These are phyloP conservation scores for Monomorium pharaonis DNA, from an alignment of 1,140 invertebrate species.

Conservation along the genomic window DNA sequence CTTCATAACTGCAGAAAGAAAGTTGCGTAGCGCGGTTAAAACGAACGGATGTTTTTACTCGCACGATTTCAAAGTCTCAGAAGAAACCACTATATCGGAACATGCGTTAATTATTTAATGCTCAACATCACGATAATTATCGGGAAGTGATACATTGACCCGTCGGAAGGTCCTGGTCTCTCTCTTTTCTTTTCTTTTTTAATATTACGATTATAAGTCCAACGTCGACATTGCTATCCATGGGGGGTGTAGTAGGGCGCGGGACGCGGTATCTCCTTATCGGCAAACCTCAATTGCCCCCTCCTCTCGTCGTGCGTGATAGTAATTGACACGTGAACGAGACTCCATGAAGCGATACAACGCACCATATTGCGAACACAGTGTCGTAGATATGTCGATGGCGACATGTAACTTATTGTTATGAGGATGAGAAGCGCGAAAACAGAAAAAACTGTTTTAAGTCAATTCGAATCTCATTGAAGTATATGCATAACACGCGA, in stretches of 20 bases:
- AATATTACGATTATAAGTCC: background rate
- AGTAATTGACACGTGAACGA: conserved; percentile 56
- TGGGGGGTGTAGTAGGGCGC: background rate
- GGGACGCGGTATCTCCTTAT: conserved; percentile 62
- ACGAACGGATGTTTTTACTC: background rate
- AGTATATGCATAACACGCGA: background rate
- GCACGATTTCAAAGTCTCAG: background rate
- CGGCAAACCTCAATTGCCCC: conserved; percentile 72
- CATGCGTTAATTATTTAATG: background rate
- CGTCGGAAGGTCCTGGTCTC: background rate
- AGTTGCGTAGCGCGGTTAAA: background rate
- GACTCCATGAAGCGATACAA: conserved; percentile 32
- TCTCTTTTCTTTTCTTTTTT: background rate
- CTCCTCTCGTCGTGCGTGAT: conserved; percentile 26
- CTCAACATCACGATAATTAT: background rate
- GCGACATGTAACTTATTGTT: background rate
- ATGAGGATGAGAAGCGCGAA: background rate
- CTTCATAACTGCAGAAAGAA: background rate
- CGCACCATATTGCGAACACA: background rate
- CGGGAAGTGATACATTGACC: background rate
- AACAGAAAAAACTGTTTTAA: background rate
- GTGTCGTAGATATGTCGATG: background rate
- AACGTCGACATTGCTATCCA: background rate
- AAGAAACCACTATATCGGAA: background rate
- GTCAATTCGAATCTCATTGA: background rate